phyloP scores from a whole-genome alignment of 2,888 invertebrate species.

The Tuta absoluta region DNA sequence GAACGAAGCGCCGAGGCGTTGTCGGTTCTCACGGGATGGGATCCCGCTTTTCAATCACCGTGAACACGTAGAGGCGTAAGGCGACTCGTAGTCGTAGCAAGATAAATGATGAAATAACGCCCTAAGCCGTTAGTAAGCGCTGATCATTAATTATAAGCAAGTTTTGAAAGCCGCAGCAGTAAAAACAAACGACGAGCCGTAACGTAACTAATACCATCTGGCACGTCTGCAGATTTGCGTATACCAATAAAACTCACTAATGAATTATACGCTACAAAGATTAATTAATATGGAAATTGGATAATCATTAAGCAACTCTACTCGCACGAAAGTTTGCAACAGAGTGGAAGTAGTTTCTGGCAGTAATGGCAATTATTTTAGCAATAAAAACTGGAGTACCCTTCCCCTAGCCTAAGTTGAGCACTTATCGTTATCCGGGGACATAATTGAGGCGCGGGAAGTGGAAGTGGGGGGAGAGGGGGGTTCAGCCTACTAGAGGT shows the following conservation, averaged over 20 bases:
- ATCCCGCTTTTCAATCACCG: neutral
- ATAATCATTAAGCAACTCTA: neutral
- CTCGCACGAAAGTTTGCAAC: neutral
- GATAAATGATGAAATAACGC: neutral
- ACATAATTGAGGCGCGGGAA: constrained; percentile 20
- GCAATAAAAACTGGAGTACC: constrained; percentile 16
- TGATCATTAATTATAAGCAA: constrained; percentile 1
- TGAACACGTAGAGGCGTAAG: neutral
- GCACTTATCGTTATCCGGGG: constrained; percentile 17
- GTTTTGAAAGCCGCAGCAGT: constrained; percentile 2
- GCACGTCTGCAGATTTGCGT: neutral
- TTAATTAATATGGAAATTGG: constrained; percentile 1
- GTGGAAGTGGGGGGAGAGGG: neutral
- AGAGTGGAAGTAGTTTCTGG: neutral
- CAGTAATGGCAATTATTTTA: constrained; percentile 16
- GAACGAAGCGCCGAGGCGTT: neutral
- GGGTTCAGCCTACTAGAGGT: neutral
- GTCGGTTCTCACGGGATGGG: neutral
- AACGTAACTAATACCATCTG: neutral
- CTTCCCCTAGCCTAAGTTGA: neutral
- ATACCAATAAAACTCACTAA: constrained; percentile 1
- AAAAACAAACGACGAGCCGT: neutral
- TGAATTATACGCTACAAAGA: constrained; percentile 8
- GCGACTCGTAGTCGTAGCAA: neutral
- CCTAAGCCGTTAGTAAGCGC: neutral